Conservation (phyloP, 2,797 vertebrate genomes). For the Xiphorhynchus erythropygius region DNA sequence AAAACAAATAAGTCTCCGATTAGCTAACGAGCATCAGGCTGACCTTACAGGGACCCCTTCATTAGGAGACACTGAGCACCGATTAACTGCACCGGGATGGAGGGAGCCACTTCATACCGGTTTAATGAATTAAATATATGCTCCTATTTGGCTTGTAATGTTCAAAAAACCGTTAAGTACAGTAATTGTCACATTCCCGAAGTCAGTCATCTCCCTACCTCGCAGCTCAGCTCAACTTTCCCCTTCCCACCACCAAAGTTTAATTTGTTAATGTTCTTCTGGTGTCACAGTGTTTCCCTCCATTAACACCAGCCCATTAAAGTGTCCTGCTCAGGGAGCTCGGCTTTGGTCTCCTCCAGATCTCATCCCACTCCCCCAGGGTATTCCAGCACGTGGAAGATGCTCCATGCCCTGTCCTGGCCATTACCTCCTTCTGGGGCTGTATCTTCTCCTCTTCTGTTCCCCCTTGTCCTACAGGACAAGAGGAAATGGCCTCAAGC, state of each 20-base stretch:
- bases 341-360: not conserved
- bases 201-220: not conserved
- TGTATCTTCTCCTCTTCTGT: not conserved
- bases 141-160: constrained; percentile 44
- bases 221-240: not conserved
- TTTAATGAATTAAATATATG: constrained; percentile 59
- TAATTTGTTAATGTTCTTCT: not conserved
- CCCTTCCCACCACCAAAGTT: not conserved
- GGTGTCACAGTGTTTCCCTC: not conserved
- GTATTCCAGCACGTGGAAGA: not conserved
- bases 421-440: not conserved
- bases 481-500: rapidly evolving
- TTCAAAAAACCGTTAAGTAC: constrained; percentile 11
- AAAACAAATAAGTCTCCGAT: constrained; percentile 70
- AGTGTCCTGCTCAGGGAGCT: not conserved
- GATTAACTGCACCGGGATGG: constrained; percentile 50
- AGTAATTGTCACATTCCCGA: constrained; percentile 44
- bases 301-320: not conserved
- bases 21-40: constrained; percentile 56
- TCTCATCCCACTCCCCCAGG: not conserved
- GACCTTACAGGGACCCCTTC: constrained; percentile 68
- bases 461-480: not conserved
- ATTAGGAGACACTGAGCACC: constrained; percentile 63
- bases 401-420: not conserved
- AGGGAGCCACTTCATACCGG: constrained; percentile 33